These are phyloP conservation scores for Entelurus aequoreus DNA, from an alignment of 2,113 vertebrate genomes.

Conservation along the genomic window DNA sequence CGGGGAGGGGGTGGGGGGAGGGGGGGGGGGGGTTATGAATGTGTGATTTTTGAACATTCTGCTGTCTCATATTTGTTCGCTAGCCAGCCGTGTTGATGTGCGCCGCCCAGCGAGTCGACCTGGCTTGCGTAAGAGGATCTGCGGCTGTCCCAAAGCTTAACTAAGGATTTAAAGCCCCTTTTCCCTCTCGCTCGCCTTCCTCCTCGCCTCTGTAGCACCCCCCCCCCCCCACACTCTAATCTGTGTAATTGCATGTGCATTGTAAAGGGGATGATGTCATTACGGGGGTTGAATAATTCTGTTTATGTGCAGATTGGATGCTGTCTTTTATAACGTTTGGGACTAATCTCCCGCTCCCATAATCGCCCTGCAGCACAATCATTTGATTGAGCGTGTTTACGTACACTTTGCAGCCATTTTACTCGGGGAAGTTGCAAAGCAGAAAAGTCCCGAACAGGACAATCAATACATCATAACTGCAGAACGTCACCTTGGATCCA, in stretches of 20 bases:
- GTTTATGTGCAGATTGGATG: conserved; percentile 15
- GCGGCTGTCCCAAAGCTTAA: conserved; percentile 68
- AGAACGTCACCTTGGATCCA: too few species aligned
- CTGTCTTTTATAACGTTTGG: conserved; percentile 4
- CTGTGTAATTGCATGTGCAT: conserved; percentile 46
- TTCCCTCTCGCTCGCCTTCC: conserved; percentile 42
- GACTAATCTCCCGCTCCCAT: not conserved
- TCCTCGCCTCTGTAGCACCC: conserved; percentile 18
- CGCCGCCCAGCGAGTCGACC: conserved; percentile 36
- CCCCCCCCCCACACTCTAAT: conserved; percentile 43
- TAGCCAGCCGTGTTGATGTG: conserved; percentile 16
- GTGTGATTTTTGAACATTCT: not conserved
- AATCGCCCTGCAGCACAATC: not conserved
- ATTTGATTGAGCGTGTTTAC: not conserved
- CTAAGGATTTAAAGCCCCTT: conserved; percentile 60
- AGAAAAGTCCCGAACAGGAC: too few species aligned
- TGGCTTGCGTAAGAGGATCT: conserved; percentile 71
- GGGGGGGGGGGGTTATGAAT: not conserved
- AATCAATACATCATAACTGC: too few species aligned
- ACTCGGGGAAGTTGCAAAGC: too few species aligned
- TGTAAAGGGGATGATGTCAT: conserved; percentile 40
- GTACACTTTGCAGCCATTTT: not conserved
- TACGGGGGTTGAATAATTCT: conserved; percentile 37
- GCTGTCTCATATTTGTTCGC: conserved; percentile 11
- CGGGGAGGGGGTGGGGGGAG: not conserved